Evolutionary conservation across 2,888 invertebrate species (phyloP).

Genomic region (Pocota personata): DNA sequence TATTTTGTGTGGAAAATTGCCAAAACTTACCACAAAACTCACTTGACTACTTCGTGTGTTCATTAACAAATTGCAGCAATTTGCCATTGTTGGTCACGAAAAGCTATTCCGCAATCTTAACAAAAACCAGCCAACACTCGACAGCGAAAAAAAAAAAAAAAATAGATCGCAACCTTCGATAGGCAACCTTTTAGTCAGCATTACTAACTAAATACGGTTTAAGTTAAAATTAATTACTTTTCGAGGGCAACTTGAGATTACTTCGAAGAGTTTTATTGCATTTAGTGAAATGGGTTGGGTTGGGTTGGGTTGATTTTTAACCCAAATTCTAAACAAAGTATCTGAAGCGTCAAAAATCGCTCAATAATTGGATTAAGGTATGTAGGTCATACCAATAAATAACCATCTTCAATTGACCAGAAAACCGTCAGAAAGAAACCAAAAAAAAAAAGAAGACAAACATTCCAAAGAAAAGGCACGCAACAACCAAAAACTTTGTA

Average conservation of each 20-base stretch:
- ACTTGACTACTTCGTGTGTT: slow-evolving; percentile 19
- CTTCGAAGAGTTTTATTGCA: background rate
- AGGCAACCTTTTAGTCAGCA: slow-evolving; percentile 7
- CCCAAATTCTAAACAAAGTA: slow-evolving; percentile 3
- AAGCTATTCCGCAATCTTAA: slow-evolving; percentile 31
- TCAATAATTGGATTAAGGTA: slow-evolving; percentile 9
- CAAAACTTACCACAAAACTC: slow-evolving; percentile 17
- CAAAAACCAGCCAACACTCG: background rate
- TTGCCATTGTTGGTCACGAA: slow-evolving; percentile 35
- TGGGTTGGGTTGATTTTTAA: background rate
- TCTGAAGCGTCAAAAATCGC: background rate
- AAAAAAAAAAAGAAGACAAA: background rate
- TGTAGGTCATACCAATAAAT: slow-evolving; percentile 4
- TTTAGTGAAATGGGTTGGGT: background rate
- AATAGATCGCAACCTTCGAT: slow-evolving; percentile 47
- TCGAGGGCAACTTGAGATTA: background rate
- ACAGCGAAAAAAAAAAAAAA: background rate
- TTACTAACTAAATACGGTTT: background rate
- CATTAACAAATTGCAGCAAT: slow-evolving; percentile 50
- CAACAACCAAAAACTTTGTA: background rate
- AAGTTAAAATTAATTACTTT: background rate
- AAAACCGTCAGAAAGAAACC: background rate
- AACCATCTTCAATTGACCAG: background rate
- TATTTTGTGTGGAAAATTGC: slow-evolving; percentile 19
- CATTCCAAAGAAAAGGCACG: slow-evolving; percentile 7